Evolutionary conservation across 2,888 invertebrate species (phyloP).

Genomic region (Papilio elwesi): DNA sequence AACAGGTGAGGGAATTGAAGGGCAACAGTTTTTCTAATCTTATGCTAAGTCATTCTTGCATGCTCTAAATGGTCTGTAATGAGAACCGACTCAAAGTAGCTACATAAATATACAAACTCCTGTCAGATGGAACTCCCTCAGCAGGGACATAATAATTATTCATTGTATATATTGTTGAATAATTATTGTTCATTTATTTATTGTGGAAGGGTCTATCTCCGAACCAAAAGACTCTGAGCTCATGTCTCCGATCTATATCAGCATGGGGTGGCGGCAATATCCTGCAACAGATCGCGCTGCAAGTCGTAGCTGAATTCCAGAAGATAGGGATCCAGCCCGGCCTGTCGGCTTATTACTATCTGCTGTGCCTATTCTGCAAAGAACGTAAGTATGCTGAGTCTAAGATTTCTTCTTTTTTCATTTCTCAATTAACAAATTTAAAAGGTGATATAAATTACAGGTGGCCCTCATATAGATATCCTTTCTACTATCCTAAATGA

Average conservation of each 20-base stretch:
- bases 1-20: slow-evolving; percentile 61
- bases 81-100: no score
- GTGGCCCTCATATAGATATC: slow-evolving; percentile 85
- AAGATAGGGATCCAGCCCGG: slow-evolving; percentile 88
- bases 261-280: slow-evolving; percentile 71
- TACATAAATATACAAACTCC: no score
- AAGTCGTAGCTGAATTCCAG: slow-evolving; percentile 74
- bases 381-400: slow-evolving; percentile 82
- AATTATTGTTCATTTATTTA: background rate
- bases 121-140: no score
- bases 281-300: slow-evolving; percentile 67
- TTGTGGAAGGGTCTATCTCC: slow-evolving; percentile 68
- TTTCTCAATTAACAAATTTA: background rate
- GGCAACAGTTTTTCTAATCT: no score
- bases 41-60: no score
- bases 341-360: slow-evolving; percentile 89
- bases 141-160: no score
- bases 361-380: slow-evolving; percentile 88
- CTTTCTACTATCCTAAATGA: slow-evolving; percentile 87
- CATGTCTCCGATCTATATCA: slow-evolving; percentile 70
- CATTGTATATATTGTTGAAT: no score
- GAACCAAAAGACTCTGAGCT: slow-evolving; percentile 62
- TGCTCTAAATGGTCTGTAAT: no score
- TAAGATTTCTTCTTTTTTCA: slow-evolving; percentile 3
- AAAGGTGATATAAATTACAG: slow-evolving; percentile 61